Percentiles rank a stretch among this genome's conserved stretches.
Evolutionary conservation across 2,888 invertebrate species (phyloP).

Genomic region (Drosophila austrosaltans): DNA sequence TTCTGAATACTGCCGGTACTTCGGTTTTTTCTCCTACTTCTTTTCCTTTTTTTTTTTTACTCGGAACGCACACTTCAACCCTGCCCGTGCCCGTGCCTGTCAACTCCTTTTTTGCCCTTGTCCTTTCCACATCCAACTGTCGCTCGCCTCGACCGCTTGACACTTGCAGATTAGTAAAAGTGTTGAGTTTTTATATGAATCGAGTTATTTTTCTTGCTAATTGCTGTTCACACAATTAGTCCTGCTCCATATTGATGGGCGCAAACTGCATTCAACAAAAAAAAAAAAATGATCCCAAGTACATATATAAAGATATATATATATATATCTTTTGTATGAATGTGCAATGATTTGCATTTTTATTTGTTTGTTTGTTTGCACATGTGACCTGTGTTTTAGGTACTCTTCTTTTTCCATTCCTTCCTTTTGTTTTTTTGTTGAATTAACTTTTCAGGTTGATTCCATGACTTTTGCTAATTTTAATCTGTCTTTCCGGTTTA

Average conservation of each 20-base stretch:
- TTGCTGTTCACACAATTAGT: slow-evolving; percentile 72
- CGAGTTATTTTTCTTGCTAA: slow-evolving; percentile 75
- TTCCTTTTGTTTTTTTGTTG: slow-evolving; percentile 54
- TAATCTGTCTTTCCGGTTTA: slow-evolving; percentile 62
- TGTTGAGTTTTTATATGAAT: slow-evolving; percentile 67
- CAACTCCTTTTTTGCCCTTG: slow-evolving; percentile 65
- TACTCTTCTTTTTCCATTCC: neutral
- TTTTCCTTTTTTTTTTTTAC: slow-evolving; percentile 43
- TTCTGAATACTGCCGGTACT: slow-evolving; percentile 65
- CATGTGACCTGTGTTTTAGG: slow-evolving; percentile 42
- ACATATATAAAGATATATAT: too few species aligned
- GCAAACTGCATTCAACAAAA: slow-evolving; percentile 34
- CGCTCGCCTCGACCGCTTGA: slow-evolving; percentile 66
- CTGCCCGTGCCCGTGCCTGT: slow-evolving; percentile 55
- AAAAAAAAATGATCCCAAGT: neutral
- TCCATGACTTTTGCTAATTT: slow-evolving; percentile 79
- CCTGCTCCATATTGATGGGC: slow-evolving; percentile 65
- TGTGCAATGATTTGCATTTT: slow-evolving; percentile 71
- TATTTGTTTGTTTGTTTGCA: slow-evolving; percentile 51
- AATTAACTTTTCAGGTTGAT: slow-evolving; percentile 81
- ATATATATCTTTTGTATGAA: slow-evolving; percentile 10
- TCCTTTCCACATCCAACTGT: slow-evolving; percentile 51
- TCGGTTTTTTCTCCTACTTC: slow-evolving; percentile 22
- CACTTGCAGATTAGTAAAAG: slow-evolving; percentile 81
- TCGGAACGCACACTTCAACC: slow-evolving; percentile 76